These are phyloP conservation scores for Rambutsinella grinnellia DNA, from an alignment of 2,888 invertebrate species.

Conservation along the genomic window DNA sequence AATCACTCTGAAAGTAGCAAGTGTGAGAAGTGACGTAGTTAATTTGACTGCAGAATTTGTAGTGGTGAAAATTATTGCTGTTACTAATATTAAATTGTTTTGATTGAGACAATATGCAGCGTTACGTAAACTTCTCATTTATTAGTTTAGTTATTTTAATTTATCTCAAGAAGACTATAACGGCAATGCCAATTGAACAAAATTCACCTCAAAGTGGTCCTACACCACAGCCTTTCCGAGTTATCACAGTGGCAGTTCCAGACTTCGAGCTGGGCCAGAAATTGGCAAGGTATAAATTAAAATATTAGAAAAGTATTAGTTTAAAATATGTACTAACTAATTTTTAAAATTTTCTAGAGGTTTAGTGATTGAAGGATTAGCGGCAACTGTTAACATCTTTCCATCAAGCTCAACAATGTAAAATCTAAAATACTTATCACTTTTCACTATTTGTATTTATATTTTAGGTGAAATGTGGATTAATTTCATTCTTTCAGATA, in stretches of 20 bases:
- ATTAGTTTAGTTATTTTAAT: background rate
- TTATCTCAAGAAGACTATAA: background rate
- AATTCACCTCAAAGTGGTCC: too few species aligned
- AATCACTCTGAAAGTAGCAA: too few species aligned
- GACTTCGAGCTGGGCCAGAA: background rate
- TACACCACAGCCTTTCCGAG: background rate
- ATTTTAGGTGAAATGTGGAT: background rate
- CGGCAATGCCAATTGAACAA: too few species aligned
- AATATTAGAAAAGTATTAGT: background rate
- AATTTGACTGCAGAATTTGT: too few species aligned
- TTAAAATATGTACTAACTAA: background rate
- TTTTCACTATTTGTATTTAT: too few species aligned
- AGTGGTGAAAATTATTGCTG: too few species aligned
- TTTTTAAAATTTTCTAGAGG: background rate
- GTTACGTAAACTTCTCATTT: background rate
- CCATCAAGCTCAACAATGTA: background rate
- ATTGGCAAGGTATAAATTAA: background rate
- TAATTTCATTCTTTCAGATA: background rate
- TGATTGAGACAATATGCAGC: slow-evolving; percentile 15
- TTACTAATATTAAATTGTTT: too few species aligned
- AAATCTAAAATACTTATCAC: background rate
- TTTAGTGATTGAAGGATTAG: background rate
- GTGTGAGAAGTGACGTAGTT: too few species aligned
- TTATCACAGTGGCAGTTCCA: background rate
- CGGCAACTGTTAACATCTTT: background rate